Evolutionary conservation across 1,140 invertebrate species (phyloP), one percentile per base, ranked within the genome.

Genomic region (Bombus affinis): DNA sequence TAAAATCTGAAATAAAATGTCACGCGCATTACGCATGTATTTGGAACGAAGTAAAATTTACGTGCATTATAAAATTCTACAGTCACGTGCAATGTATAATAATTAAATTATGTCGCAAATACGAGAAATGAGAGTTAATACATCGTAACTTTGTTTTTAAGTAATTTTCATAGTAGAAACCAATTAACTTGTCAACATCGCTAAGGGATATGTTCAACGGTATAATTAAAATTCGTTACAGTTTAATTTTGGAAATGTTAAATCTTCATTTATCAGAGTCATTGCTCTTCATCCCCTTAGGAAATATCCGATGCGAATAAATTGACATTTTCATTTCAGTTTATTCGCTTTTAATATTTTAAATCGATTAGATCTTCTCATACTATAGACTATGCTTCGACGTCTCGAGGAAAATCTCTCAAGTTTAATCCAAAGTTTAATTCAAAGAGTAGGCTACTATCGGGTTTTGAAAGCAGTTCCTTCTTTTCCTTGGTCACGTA

Each of bases 401-500:
- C 10, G 42, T 32, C 44, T 44, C 13, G 3, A 25, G 18, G 13
- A 32, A 32, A 25, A 74, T 32, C 42, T 39, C 10, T 47, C 59
- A 12, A n/a, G 59, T 53, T 8, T 53, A 22, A 53, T 53, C 18
- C 4, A 42, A 72, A 42, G 39, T 18, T 72, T 72, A 72, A 72
- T 42, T 10, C 22, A 15, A 32, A 74, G 25, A 28, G 10, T 12
- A 39, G 10, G 25, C 22, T 0, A 73, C 25, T n/a, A 6, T 47
- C 18, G n/a, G 8, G 1, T 2, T 39, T n/a, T 32, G 4, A 28
- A 44, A 72, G 35, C 42, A 10, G n/a, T 4, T 47, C 4, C n/a
- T n/a, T 5, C 42, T 74, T 74, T 32, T 25, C n/a, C 12, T 37
- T 47, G n/a, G 72, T 74, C 72, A 74, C 72, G 72, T 74, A 28